These are phyloP conservation scores for Podarcis muralis DNA, from an alignment of 2,113 vertebrate species.

Conservation along the genomic window DNA sequence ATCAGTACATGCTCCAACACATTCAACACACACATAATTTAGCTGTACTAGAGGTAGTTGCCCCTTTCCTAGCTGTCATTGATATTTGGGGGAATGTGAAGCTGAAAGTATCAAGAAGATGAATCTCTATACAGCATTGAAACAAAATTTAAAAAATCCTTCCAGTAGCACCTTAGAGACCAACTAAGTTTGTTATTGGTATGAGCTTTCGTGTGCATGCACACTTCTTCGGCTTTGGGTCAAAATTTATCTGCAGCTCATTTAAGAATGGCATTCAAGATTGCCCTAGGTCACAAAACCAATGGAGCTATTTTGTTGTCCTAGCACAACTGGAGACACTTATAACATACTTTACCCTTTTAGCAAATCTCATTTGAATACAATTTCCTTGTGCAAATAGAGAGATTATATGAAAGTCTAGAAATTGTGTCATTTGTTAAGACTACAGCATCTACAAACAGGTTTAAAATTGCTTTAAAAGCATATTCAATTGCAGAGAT, in stretches of 20 bases:
- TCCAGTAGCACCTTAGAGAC: too few species aligned
- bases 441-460: not conserved
- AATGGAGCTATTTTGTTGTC: not conserved
- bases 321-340: not conserved
- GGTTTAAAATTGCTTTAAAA: constrained; percentile 15
- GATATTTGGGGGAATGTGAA: not conserved
- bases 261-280: not conserved
- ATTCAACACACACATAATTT: not conserved
- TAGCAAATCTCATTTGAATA: not conserved
- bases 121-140: not conserved
- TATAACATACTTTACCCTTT: not conserved
- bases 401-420: not conserved
- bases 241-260: not conserved
- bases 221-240: not conserved
- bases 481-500: constrained; percentile 3
- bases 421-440: not conserved
- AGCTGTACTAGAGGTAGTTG: not conserved
- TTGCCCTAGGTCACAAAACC: not conserved
- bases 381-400: not conserved
- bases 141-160: too few species aligned
- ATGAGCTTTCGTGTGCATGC: too few species aligned
- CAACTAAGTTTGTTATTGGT: too few species aligned
- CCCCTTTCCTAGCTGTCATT: not conserved
- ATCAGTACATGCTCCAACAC: not conserved
- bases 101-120: not conserved